Base-by-base conservation (phyloP, 2,113 vertebrate species). In the Cepphus grylle region DNA sequence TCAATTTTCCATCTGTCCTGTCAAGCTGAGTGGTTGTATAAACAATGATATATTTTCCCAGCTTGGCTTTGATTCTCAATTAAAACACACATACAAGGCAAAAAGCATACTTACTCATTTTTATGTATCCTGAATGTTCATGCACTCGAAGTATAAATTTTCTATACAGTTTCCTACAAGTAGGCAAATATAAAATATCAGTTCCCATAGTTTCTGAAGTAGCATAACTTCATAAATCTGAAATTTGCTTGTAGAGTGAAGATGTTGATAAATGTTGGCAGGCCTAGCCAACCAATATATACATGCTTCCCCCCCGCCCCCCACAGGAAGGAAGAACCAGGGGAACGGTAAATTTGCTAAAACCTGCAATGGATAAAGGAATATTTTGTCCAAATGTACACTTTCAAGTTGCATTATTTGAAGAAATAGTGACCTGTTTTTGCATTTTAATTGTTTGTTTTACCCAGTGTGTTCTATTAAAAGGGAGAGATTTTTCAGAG, bases 11-110 rank as follows among this genome's bases (percentile, higher is more conserved):
- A 94, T 91, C 90, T 96, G 84, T 66, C 58, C 58, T 91, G 81
- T 93, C 92, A 96, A 91, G 79, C 58, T 83, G 66, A 92, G 71
- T 92, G 81, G 66, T 86, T 79, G 22, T 83, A 82, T 72, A 94
- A 95, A 93, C 90, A 93, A 83, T 70, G 81, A 94, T 93, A 85
- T 88, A n/a, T 91, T 88, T 95, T 88, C 62, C 78, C 66, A 80
- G 45, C 53, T 91, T 94, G 90, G 74, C 62, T 95, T 92, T 88
- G 62, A 81, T 72, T 88, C 90, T 93, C 81, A 95, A 88, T 94
- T 96, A 96, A 92, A 94, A 90, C 56, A 85, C 16, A 90, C 85
- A 91, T 65, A 79, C 40, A 53, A 81, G 42, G 59, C 42, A 96
- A 88, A 95, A 94, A 86, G 45, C 42, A 81, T 52, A 40, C 55